phyloP scores from a whole-genome alignment of 2,113 vertebrate species.

The Rhinichthys klamathensis region DNA sequence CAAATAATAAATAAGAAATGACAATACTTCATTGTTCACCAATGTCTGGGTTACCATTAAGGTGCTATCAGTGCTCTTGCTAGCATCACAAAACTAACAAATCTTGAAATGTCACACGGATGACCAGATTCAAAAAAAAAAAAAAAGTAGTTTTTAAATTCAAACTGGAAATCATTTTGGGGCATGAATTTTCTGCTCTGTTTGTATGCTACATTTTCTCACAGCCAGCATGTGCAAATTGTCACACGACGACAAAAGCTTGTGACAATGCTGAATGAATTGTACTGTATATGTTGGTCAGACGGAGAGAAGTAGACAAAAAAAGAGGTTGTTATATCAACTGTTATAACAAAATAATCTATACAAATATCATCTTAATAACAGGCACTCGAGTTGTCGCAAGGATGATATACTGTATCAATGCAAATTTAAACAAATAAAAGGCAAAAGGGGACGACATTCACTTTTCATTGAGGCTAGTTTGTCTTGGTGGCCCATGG shows the following conservation, averaged over 20 bases:
- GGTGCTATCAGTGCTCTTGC: slow-evolving; percentile 36
- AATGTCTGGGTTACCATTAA: slow-evolving; percentile 21
- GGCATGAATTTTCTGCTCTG: not conserved
- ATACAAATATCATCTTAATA: slow-evolving; percentile 52
- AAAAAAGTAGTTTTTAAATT: slow-evolving; percentile 24
- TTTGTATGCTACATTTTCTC: slow-evolving; percentile 48
- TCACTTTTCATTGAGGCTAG: slow-evolving; percentile 77
- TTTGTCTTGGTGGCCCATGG: slow-evolving; percentile 78
- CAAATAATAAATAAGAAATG: not conserved
- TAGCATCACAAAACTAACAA: slow-evolving; percentile 29
- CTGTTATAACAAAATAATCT: slow-evolving; percentile 60
- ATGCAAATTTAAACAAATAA: slow-evolving; percentile 29
- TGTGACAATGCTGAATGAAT: slow-evolving; percentile 13
- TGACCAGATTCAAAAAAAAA: slow-evolving; percentile 39
- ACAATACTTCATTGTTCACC: slow-evolving; percentile 33
- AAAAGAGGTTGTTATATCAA: slow-evolving; percentile 35
- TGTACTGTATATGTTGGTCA: slow-evolving; percentile 25
- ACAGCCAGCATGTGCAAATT: slow-evolving; percentile 25
- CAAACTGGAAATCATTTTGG: slow-evolving; percentile 19
- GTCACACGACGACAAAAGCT: slow-evolving; percentile 10
- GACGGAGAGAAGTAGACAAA: slow-evolving; percentile 5
- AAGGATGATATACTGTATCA: slow-evolving; percentile 52
- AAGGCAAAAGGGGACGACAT: not conserved
- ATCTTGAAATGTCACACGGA: slow-evolving; percentile 37
- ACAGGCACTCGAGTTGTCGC: slow-evolving; percentile 84